These are phyloP conservation scores for Nymphalis polychloros DNA, from an alignment of 2,888 invertebrate genomes.

Conservation along the genomic window DNA sequence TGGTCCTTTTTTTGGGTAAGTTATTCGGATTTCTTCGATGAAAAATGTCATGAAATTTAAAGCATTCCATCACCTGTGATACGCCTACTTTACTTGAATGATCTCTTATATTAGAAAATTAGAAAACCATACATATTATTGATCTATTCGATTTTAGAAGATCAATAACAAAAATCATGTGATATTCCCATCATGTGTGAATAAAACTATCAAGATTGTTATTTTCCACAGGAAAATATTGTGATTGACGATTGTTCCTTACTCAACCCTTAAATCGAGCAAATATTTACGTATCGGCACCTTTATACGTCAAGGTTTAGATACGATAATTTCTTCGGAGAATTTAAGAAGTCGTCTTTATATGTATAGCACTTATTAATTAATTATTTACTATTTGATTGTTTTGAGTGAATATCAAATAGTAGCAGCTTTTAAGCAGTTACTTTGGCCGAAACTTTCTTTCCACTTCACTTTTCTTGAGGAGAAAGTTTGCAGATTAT, in stretches of 20 bases:
- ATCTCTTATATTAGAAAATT: too few relatives aligned
- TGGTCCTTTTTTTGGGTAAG: background rate
- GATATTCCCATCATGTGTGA: slow-evolving; percentile 18
- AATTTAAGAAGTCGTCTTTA: background rate
- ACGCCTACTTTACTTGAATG: too few relatives aligned
- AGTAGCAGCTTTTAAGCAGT: too few relatives aligned
- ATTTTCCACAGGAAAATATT: slow-evolving; percentile 27
- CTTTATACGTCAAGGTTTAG: slow-evolving; percentile 13
- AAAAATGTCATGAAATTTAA: too few relatives aligned
- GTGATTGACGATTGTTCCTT: slow-evolving; percentile 38
- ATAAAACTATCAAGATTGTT: slow-evolving; percentile 30
- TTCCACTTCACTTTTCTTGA: too few relatives aligned
- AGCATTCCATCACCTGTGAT: too few relatives aligned
- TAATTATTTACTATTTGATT: background rate
- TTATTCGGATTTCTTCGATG: background rate
- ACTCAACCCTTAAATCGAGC: slow-evolving; percentile 29
- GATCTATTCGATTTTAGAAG: background rate
- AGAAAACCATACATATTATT: too few relatives aligned
- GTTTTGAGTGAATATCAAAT: too few relatives aligned
- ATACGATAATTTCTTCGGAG: background rate
- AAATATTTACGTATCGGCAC: slow-evolving; percentile 28
- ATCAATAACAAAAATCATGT: background rate
- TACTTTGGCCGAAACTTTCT: too few relatives aligned
- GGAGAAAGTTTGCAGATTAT: too few relatives aligned
- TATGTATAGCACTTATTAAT: background rate